Evolutionary conservation across 2,113 vertebrate species (phyloP).

Genomic region (Zapornia atra): DNA sequence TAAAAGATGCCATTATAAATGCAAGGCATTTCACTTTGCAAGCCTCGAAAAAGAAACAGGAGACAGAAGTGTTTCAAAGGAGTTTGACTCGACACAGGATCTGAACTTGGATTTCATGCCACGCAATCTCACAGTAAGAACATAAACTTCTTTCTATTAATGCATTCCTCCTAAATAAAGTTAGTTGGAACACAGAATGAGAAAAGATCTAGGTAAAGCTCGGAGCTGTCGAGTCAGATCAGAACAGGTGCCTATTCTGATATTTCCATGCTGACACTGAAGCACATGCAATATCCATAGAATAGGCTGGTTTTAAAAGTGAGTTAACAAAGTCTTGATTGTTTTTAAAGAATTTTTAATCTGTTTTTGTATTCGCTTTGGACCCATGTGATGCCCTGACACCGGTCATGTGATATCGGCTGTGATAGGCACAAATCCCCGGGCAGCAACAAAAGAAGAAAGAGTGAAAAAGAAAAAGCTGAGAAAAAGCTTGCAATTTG

Average conservation of each 20-base stretch:
- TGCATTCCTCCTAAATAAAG: not conserved
- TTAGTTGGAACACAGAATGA: not conserved
- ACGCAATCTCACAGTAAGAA: not conserved
- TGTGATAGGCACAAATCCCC: conserved; percentile 84
- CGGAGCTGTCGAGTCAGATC: not conserved
- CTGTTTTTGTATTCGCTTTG: conserved; percentile 77
- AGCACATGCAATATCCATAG: not conserved
- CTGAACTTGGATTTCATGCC: not conserved
- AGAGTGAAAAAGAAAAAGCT: conserved; percentile 81
- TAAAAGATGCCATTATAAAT: not conserved
- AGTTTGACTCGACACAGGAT: not conserved
- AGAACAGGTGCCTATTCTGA: conserved; percentile 2
- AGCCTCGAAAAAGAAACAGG: not conserved
- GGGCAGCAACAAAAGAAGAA: conserved; percentile 84
- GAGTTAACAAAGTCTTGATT: conserved; percentile 75
- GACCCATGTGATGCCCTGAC: conserved; percentile 82
- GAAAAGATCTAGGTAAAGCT: conserved; percentile 23
- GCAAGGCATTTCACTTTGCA: conserved; percentile 25
- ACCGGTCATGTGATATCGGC: conserved; percentile 81
- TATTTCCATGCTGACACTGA: not conserved
- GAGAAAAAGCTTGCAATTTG: conserved; percentile 82
- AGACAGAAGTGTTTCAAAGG: not conserved
- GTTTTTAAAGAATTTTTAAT: conserved; percentile 78
- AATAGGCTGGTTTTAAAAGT: conserved; percentile 21
- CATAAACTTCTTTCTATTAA: not conserved